A percentile compares a stretch with the other conserved stretches of the same genome.
phyloP scores from a whole-genome alignment of 2,888 invertebrate species.

The Eristalinus sepulchralis region DNA sequence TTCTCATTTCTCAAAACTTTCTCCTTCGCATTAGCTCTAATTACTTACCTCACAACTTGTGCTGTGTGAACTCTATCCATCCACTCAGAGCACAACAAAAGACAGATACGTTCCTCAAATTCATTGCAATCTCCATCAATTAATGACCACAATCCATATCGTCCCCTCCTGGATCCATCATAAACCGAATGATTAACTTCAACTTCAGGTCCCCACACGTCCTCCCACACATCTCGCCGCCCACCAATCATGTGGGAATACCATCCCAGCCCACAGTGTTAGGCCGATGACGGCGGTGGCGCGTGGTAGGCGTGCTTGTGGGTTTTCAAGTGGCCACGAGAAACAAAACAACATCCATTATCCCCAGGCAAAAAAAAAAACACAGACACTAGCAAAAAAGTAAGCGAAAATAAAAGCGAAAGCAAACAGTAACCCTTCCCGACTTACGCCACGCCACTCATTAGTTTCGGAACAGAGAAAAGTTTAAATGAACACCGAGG shows the following conservation, averaged over 20 bases:
- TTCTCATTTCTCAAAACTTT: background rate
- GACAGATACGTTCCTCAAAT: background rate
- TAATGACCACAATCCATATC: conserved; percentile 3
- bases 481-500: conserved; percentile 38
- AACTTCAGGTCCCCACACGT: background rate
- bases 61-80: background rate
- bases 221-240: background rate
- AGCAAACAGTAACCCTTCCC: background rate
- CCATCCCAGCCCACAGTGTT: background rate
- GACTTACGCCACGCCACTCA: conserved; percentile 26
- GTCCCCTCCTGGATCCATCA: background rate
- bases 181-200: conserved; percentile 21
- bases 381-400: background rate
- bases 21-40: conserved; percentile 4
- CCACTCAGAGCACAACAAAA: background rate
- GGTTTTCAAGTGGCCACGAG: conserved; percentile 29
- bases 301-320: conserved; percentile 12
- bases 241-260: background rate
- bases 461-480: conserved; percentile 19
- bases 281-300: background rate
- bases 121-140: conserved; percentile 2
- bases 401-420: background rate
- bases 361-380: background rate
- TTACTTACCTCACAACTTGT: background rate
- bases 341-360: conserved; percentile 1